Base-by-base conservation (phyloP, 1,140 invertebrate species). In the Bombus huntii region DNA sequence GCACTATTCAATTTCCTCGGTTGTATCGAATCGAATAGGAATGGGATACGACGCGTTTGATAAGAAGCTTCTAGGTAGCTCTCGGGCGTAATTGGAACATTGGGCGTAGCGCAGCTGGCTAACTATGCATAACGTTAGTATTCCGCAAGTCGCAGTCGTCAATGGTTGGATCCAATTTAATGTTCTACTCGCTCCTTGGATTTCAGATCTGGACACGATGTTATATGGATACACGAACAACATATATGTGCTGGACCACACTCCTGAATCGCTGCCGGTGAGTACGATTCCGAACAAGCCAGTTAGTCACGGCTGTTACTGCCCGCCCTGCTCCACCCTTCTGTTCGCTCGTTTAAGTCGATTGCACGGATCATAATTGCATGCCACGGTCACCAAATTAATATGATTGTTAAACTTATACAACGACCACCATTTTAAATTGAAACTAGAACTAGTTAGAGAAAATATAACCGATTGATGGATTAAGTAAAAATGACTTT, bases 171-270 rank as follows among this genome's bases (percentile, higher is more conserved):
- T 85, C 82, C 86, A 90, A 90, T 90, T 90, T 88, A 90, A 90
- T 83, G 89, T 90, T 88, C 71, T 59, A 44, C 66, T 80, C 70
- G 76, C 65, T 91, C 75, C 88, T 92, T 89, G 85, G 86, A 81
- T 94, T 95, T 76, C 93, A 95, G 94, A 95, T 92, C 92, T 95
- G 86, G 93, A 94, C 91, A 94, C 92, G 72, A 94, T 95, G 94
- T 91, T 95, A 81, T 95, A 95, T 88, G 94, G 94, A 83, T 95
- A 95, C 89, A 95, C 94, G 84, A 95, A 94, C 80, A 93, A 93
- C 79, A 95, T 95, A 90, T 95, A 95, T 79, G 93, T 95, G 72
- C 85, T 95, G 91, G 94, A 95, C 88, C 94, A 94, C 72, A 94
- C 93, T 65, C 93, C 94, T 13, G 94, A 94, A 80, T 93, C 94